Conservation (phyloP, 2,888 invertebrate genomes). For the Sinelater perroti region DNA sequence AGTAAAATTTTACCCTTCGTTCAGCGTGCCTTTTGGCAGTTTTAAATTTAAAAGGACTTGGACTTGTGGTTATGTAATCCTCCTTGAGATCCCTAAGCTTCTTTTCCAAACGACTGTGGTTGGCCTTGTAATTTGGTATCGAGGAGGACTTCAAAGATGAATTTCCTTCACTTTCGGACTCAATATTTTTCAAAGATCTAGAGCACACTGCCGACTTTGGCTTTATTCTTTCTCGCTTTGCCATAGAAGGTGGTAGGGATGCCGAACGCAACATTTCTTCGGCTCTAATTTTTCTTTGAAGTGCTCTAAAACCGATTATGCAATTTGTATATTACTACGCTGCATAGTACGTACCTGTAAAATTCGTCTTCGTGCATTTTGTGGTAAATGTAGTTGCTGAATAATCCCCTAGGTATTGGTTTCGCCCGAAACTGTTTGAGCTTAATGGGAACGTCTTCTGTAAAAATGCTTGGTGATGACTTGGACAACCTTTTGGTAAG, state of each 20-base stretch:
- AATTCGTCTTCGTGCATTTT: conserved; percentile 78
- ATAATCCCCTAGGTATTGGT: conserved; percentile 75
- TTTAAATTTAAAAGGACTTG: conserved; percentile 61
- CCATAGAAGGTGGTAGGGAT: conserved; percentile 74
- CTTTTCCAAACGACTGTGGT: conserved; percentile 53
- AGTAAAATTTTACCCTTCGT: conserved; percentile 17
- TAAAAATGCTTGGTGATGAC: conserved; percentile 57
- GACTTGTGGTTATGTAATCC: conserved; percentile 65
- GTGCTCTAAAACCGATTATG: conserved; percentile 59
- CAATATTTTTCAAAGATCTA: conserved; percentile 50
- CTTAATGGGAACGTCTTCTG: conserved; percentile 59
- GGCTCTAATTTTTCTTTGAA: conserved; percentile 74
- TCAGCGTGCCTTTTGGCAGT: conserved; percentile 57
- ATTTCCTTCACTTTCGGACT: conserved; percentile 30
- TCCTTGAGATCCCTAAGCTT: conserved; percentile 57
- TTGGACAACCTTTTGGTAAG: conserved; percentile 56
- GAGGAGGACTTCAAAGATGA: conserved; percentile 14
- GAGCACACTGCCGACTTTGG: conserved; percentile 56
- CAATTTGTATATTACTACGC: too few species aligned
- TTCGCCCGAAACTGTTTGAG: conserved; percentile 70
- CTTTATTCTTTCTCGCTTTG: conserved; percentile 64
- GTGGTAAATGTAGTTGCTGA: conserved; percentile 75
- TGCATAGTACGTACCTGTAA: conserved; percentile 71
- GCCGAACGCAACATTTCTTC: conserved; percentile 74
- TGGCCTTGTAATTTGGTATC: conserved; percentile 54